phyloP scores from a whole-genome alignment of 1,140 invertebrate genomes.

The Atta colombica region DNA sequence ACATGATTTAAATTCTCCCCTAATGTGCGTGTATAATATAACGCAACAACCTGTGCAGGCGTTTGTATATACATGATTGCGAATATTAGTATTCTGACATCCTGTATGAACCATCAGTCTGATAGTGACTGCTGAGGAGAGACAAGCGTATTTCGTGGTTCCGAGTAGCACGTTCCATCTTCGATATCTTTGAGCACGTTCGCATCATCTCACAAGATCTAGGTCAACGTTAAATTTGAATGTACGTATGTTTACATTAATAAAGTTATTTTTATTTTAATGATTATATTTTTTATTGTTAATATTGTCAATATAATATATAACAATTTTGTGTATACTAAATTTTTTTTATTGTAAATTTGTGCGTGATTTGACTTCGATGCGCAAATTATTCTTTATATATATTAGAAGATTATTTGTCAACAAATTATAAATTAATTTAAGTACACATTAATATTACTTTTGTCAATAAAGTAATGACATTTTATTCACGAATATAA shows the following conservation, averaged over 20 bases:
- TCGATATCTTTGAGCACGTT: neutral
- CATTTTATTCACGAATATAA: constrained; percentile 8
- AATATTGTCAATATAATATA: neutral
- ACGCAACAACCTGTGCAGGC: constrained; percentile 68
- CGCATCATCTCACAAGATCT: neutral
- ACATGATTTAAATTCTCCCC: constrained; percentile 79
- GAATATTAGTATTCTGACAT: constrained; percentile 81
- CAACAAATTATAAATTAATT: constrained; percentile 11
- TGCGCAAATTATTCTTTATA: neutral
- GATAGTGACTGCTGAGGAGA: constrained; percentile 79
- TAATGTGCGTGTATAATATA: constrained; percentile 45
- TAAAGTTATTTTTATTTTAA: neutral
- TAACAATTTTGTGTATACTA: neutral
- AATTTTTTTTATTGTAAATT: neutral
- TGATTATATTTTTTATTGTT: neutral
- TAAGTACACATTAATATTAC: neutral
- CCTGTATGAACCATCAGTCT: constrained; percentile 81
- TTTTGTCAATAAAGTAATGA: neutral
- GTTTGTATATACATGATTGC: constrained; percentile 69
- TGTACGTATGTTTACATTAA: constrained; percentile 53
- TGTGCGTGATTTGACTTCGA: neutral
- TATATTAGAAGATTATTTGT: neutral
- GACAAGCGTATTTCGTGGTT: constrained; percentile 72
- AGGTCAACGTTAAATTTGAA: neutral
- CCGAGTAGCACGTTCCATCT: constrained; percentile 26